phyloP scores from a whole-genome alignment of 2,888 invertebrate genomes.

The Galerucella calmariensis region DNA sequence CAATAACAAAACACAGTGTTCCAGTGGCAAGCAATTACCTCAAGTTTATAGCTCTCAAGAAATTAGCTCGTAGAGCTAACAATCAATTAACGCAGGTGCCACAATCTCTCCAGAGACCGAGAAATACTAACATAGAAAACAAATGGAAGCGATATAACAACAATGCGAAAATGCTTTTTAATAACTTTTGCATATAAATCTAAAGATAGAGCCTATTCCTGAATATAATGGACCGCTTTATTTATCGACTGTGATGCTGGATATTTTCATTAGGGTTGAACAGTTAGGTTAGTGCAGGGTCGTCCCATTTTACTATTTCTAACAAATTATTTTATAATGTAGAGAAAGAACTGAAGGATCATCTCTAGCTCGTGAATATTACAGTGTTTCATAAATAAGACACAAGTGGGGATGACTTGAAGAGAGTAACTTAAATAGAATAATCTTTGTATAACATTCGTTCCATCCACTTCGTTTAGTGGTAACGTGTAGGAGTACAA shows the following conservation, averaged over 20 bases:
- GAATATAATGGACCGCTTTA: slow-evolving; percentile 29
- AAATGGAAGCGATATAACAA: slow-evolving; percentile 24
- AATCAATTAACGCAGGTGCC: slow-evolving; percentile 35
- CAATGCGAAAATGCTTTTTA: slow-evolving; percentile 31
- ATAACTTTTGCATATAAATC: slow-evolving; percentile 35
- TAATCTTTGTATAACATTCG: no score
- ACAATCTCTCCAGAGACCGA: slow-evolving; percentile 25
- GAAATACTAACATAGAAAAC: slow-evolving; percentile 17
- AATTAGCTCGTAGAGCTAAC: slow-evolving; percentile 30
- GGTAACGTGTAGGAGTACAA: no score
- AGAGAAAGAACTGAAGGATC: no score
- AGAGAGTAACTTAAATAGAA: no score
- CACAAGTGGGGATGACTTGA: no score
- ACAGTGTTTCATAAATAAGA: no score
- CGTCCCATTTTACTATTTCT: not conserved
- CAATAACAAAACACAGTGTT: slow-evolving; percentile 10
- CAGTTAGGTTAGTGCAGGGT: slow-evolving; percentile 1
- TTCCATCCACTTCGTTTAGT: no score
- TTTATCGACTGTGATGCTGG: slow-evolving; percentile 26
- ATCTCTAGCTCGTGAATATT: no score
- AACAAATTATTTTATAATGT: no score
- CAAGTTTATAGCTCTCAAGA: slow-evolving; percentile 34
- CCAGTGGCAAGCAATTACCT: slow-evolving; percentile 29
- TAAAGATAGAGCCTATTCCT: slow-evolving; percentile 18
- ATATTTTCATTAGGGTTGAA: slow-evolving; percentile 3